These are phyloP conservation scores for Ferrisia virgata DNA, from an alignment of 2,888 invertebrate species.

Conservation along the genomic window DNA sequence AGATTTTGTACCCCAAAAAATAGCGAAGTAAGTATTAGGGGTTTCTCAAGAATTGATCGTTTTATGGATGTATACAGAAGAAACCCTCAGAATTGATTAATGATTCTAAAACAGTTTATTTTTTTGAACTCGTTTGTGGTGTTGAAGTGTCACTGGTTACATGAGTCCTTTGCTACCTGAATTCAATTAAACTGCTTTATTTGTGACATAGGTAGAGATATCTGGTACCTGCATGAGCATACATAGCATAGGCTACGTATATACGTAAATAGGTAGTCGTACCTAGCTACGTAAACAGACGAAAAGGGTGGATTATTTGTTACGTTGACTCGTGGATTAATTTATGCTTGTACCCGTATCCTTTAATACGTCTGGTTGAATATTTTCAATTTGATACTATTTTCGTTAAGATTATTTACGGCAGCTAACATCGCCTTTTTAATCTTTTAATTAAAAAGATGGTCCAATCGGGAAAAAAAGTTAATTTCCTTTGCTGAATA, in stretches of 20 bases:
- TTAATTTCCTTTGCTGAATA: constrained; percentile 3
- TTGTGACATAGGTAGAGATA: too few species aligned
- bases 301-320: constrained; percentile 1
- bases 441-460: constrained; percentile 29
- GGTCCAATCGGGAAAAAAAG: constrained; percentile 1
- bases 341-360: constrained; percentile 18
- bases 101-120: background rate
- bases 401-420: constrained; percentile 26
- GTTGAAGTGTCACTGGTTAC: background rate
- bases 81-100: too few species aligned
- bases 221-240: too few species aligned
- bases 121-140: background rate
- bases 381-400: constrained; percentile 9
- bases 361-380: background rate
- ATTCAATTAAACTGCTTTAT: background rate
- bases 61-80: too few species aligned
- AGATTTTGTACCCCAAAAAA: too few species aligned
- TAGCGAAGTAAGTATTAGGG: too few species aligned
- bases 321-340: constrained; percentile 9
- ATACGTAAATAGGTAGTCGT: too few species aligned
- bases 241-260: too few species aligned
- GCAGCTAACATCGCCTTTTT: background rate
- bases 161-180: background rate
- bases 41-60: too few species aligned
- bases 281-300: background rate